Base-by-base conservation (phyloP, 2,888 invertebrate species). In the Conus canariensis region DNA sequence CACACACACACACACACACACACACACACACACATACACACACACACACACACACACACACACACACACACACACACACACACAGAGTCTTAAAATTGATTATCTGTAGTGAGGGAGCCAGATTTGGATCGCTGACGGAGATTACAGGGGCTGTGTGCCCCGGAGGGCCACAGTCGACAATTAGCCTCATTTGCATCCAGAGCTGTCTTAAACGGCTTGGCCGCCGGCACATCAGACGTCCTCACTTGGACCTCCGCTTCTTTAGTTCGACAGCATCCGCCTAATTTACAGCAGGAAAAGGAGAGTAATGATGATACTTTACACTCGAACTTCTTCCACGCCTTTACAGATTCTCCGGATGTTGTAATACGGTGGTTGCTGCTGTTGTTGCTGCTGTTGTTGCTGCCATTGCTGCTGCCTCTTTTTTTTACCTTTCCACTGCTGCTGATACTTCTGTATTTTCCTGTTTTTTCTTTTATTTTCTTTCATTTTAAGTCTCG, bases 181-280 rank as follows among this genome's bases (percentile, higher is more conserved):
- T 85, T 85, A 85, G 85, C 85, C 60, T 85, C 85, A 85, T 85
- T 85, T 85, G 85, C 85, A 60, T 85, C 85, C 25, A 19, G n/a
- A 58, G n/a, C 85, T 85, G 85, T 85, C 85, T 85, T 60, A 59
- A 60, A 59, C 85, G 85, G 60, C 85, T 85, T 60, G 19, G 85
- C 85, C 85, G 59, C n/a, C 5, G 60, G 85, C n/a, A 60, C 59
- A 60, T 85, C 85, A 60, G 85, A 25, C 6, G 19, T 16, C 85
- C 16, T 85, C 85, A 85, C 58, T 85, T 60, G 7, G 85, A 85
- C 85, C 12, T 25, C 9, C 16, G 60, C 60, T 59, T n/a, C 45
- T 77, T 30, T 0, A 77, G 30, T 30, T 30, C 12, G 77, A 30
- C 77, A 30, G 5, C 16, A 30, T 10, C 77, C 19, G 77, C 19